A percentile compares a stretch with the other conserved stretches of the same genome.
Conservation (phyloP, 2,797 vertebrate genomes). For the Pagetopsis macropterus region DNA sequence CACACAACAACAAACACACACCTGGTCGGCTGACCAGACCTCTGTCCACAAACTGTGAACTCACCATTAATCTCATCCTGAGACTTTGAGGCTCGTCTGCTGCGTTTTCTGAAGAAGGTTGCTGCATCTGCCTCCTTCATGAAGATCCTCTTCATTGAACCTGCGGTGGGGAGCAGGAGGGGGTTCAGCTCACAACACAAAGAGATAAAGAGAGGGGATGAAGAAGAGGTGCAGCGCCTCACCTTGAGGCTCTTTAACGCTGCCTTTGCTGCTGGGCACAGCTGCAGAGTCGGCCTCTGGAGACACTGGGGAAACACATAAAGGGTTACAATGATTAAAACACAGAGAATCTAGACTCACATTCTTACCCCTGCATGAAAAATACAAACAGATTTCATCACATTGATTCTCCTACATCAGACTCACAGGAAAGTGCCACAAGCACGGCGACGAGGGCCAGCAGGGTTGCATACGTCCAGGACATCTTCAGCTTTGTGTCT, state of each 20-base stretch:
- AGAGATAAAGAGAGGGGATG: slow-evolving; percentile 16
- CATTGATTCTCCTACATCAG: slow-evolving; percentile 12
- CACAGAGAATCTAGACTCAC: slow-evolving; percentile 8
- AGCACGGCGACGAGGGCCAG: slow-evolving; percentile 75
- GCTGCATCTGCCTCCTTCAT: slow-evolving; percentile 86
- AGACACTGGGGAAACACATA: slow-evolving; percentile 74
- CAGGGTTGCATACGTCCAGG: slow-evolving; percentile 75
- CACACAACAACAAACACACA: slow-evolving; percentile 18
- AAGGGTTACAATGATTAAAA: slow-evolving; percentile 24
- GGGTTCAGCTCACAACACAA: slow-evolving; percentile 31
- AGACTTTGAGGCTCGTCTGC: slow-evolving; percentile 82
- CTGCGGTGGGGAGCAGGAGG: slow-evolving; percentile 65
- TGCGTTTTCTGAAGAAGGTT: slow-evolving; percentile 86
- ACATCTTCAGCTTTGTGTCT: slow-evolving; percentile 79
- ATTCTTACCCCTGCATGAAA: slow-evolving; percentile 2
- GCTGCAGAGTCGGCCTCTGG: slow-evolving; percentile 73
- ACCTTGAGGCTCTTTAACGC: slow-evolving; percentile 76
- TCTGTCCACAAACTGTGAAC: slow-evolving; percentile 45
- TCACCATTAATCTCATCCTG: slow-evolving; percentile 87
- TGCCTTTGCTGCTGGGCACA: slow-evolving; percentile 64
- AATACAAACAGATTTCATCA: slow-evolving; percentile 3
- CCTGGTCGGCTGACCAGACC: slow-evolving; percentile 9
- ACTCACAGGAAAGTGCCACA: slow-evolving; percentile 85
- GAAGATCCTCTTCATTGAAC: slow-evolving; percentile 82
- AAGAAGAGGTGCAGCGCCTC: slow-evolving; percentile 54